Conservation (phyloP, 23 tunicate species). For the Pegea sp. region DNA sequence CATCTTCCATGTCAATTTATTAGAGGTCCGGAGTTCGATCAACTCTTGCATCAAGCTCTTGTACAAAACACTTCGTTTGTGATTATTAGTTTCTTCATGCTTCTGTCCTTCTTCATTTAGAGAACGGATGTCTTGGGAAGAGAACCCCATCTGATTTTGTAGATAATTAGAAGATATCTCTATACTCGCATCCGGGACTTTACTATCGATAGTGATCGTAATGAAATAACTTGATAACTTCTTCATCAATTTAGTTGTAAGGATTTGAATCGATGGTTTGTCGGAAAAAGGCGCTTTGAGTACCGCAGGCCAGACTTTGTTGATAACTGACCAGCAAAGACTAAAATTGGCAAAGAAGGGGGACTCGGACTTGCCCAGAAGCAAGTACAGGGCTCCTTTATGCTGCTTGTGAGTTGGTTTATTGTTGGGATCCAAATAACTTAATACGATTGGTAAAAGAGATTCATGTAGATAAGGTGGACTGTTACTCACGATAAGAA, state of each 20-base stretch:
- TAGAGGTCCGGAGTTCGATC: conserved; percentile 9
- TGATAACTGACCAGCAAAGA: conserved; percentile 51
- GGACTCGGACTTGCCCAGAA: conserved; percentile 35
- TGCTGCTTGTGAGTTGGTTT: conserved; percentile 20
- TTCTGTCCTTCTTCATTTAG: conserved; percentile 2
- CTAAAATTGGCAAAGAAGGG: conserved; percentile 14
- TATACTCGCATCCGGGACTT: conserved; percentile 7
- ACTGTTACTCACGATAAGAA: conserved; percentile 26
- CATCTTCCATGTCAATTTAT: conserved; percentile 25
- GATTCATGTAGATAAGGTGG: conserved; percentile 33
- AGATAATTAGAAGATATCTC: conserved; percentile 12
- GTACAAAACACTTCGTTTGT: conserved; percentile 5
- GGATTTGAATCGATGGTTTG: conserved; percentile 47
- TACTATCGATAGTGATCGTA: conserved; percentile 20
- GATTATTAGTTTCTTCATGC: not conserved
- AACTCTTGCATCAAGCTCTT: conserved; percentile 12
- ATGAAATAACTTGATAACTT: conserved; percentile 30
- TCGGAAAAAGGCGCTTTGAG: conserved; percentile 57
- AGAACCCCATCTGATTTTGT: conserved; percentile 1
- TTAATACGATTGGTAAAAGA: conserved; percentile 45
- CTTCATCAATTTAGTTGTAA: conserved; percentile 27
- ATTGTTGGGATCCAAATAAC: conserved; percentile 20
- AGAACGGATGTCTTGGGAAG: conserved; percentile 1
- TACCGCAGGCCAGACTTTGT: conserved; percentile 64
- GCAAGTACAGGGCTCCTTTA: conserved; percentile 64